A percentile compares a stretch with the other conserved stretches of the same genome.
These are phyloP conservation scores for Diaphora mendica DNA, from an alignment of 2,888 invertebrate species.

Conservation along the genomic window DNA sequence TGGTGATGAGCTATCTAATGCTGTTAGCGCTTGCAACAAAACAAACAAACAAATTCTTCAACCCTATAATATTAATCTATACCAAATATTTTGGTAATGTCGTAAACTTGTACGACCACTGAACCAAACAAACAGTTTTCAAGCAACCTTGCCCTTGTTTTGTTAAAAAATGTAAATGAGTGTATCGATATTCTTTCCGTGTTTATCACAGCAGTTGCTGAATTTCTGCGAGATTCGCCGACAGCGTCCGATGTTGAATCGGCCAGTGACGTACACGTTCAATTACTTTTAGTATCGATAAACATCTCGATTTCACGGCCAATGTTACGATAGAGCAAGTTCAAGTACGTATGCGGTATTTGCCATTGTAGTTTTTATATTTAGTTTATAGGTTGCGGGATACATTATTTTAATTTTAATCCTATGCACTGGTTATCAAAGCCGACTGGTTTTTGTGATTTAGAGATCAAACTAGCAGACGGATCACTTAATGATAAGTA, in stretches of 20 bases:
- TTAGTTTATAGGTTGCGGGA: background rate
- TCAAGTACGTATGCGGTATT: conserved; percentile 18
- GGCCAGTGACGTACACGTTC: conserved; percentile 30
- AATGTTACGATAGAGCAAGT: conserved; percentile 36
- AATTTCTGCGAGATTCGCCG: conserved; percentile 22
- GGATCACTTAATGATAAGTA: too few species aligned
- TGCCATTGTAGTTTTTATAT: background rate
- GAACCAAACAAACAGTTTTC: background rate
- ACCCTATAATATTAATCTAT: background rate
- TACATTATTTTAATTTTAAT: background rate
- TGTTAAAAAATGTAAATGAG: background rate
- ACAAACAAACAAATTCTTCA: background rate
- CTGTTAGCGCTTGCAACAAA: background rate
- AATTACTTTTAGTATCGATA: conserved; percentile 41
- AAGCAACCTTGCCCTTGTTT: background rate
- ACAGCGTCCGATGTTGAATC: conserved; percentile 15
- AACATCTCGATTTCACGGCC: conserved; percentile 45
- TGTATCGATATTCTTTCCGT: background rate
- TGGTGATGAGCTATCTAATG: too few species aligned
- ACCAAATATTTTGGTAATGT: background rate
- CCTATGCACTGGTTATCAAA: too few species aligned
- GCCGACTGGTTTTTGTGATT: too few species aligned
- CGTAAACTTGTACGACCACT: background rate
- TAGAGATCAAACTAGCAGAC: too few species aligned
- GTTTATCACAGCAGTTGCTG: conserved; percentile 15